A percentile compares a stretch with the other conserved stretches of the same genome.
phyloP scores from a whole-genome alignment of 1,140 invertebrate species.

The Nasonia vitripennis region DNA sequence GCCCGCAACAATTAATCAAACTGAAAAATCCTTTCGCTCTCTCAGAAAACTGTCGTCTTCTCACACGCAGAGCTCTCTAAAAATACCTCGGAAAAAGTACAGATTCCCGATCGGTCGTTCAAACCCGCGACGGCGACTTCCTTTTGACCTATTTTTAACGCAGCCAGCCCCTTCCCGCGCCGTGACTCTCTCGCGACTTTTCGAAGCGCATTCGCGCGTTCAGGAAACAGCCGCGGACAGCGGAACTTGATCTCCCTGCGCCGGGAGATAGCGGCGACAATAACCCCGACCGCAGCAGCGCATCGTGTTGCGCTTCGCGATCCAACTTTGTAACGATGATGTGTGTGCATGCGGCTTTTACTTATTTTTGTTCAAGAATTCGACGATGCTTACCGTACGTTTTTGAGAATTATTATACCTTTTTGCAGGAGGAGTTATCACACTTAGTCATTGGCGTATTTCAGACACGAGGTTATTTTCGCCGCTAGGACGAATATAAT shows the following conservation, averaged over 20 bases:
- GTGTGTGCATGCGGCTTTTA: neutral
- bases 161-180: neutral
- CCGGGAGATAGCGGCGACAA: neutral
- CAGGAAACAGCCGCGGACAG: neutral
- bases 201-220: neutral
- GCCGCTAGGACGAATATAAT: conserved; percentile 13
- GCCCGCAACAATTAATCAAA: too few species aligned
- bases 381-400: neutral
- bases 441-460: neutral
- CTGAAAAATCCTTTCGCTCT: too few species aligned
- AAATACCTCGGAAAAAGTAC: neutral
- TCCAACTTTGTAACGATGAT: neutral
- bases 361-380: neutral
- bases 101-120: conserved; percentile 31
- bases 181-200: neutral
- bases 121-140: conserved; percentile 59
- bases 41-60: too few species aligned
- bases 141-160: conserved; percentile 68
- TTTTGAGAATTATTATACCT: neutral
- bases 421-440: neutral
- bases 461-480: conserved; percentile 6
- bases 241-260: conserved; percentile 14
- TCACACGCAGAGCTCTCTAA: neutral
- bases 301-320: neutral
- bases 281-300: neutral